Evolutionary conservation across 1,140 invertebrate genomes (phyloP).

Genomic region (Drosophila kikkawai): DNA sequence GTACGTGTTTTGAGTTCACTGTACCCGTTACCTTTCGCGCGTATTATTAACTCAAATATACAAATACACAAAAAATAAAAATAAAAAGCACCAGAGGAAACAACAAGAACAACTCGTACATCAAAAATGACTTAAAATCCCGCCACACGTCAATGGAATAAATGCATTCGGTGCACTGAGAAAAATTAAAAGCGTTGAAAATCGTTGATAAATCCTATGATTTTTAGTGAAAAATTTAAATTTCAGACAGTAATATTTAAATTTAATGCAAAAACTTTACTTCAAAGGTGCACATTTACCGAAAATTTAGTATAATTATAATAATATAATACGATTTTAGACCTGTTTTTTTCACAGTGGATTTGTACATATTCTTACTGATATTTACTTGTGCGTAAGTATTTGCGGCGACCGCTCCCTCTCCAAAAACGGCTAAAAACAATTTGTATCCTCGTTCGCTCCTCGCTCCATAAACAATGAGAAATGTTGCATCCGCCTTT

Average conservation of each 20-base stretch:
- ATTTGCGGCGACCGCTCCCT: conserved; percentile 68
- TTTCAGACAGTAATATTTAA: not conserved
- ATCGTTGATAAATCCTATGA: not conserved
- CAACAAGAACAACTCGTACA: conserved; percentile 68
- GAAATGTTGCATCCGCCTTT: conserved; percentile 79
- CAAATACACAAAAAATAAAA: conserved; percentile 41
- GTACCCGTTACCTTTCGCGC: conserved; percentile 75
- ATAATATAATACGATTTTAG: too few relatives aligned
- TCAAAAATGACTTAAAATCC: conserved; percentile 79
- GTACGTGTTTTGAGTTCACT: conserved; percentile 68
- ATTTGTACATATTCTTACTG: conserved; percentile 9
- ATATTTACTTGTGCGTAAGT: conserved; percentile 29
- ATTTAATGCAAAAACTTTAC: too few relatives aligned
- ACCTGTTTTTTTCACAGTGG: not conserved
- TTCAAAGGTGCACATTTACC: too few relatives aligned
- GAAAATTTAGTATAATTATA: too few relatives aligned
- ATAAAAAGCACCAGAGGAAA: conserved; percentile 40
- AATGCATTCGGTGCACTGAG: conserved; percentile 60
- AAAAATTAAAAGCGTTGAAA: conserved; percentile 5
- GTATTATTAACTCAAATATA: conserved; percentile 69
- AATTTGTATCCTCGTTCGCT: conserved; percentile 71
- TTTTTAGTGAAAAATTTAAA: conserved; percentile 18
- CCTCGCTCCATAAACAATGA: conserved; percentile 72
- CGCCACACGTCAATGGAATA: conserved; percentile 74
- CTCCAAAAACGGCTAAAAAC: conserved; percentile 65